These are phyloP conservation scores for Meteorus cinctellus DNA, from an alignment of 2,888 invertebrate species.

Conservation along the genomic window DNA sequence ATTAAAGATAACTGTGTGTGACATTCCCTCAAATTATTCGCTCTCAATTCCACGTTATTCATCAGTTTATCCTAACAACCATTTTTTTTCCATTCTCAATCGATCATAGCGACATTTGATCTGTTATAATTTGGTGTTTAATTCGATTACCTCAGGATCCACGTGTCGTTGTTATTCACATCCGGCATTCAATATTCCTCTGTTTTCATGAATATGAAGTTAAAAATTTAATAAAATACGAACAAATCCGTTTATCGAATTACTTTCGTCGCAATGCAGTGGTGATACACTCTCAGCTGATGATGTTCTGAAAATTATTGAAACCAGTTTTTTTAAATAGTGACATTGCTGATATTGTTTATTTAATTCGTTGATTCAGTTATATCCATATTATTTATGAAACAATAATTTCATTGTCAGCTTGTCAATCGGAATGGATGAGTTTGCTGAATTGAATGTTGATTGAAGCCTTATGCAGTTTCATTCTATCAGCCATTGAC, in stretches of 20 bases:
- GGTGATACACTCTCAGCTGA: background rate
- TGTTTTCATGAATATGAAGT: background rate
- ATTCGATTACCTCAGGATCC: too few relatives aligned
- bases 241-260: background rate
- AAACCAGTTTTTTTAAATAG: background rate
- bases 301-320: background rate
- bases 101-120: too few relatives aligned
- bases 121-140: too few relatives aligned
- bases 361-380: background rate
- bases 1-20: too few relatives aligned
- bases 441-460: background rate
- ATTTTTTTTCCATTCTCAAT: too few relatives aligned
- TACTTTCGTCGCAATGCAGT: constrained; percentile 33
- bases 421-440: background rate
- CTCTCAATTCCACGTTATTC: too few relatives aligned
- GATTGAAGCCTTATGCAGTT: background rate
- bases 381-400: background rate
- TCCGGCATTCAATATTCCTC: too few relatives aligned
- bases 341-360: background rate
- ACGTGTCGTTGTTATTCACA: too few relatives aligned
- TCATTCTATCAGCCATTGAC: too few relatives aligned
- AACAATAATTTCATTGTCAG: background rate
- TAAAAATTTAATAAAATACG: background rate
- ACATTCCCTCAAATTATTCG: too few relatives aligned
- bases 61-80: too few relatives aligned